Conservation (phyloP, 2,797 vertebrate genomes). For the Sus cebifrons region DNA sequence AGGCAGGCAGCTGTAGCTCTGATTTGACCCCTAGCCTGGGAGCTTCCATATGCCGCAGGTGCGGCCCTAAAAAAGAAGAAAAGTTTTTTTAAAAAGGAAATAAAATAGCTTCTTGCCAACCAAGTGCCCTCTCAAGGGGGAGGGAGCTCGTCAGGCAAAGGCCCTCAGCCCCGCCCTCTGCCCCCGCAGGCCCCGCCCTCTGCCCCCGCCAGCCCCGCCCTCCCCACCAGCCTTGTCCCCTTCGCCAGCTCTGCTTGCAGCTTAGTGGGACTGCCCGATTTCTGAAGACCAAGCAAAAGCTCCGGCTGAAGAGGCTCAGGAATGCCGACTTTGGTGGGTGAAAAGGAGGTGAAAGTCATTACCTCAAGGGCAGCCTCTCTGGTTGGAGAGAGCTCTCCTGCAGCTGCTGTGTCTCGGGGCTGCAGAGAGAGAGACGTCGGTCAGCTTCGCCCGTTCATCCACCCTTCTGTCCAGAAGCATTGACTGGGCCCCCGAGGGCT, state of each 20-base stretch:
- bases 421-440: background rate
- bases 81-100: too few species aligned
- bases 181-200: background rate
- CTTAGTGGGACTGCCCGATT: too few species aligned
- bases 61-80: too few species aligned
- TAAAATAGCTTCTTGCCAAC: background rate
- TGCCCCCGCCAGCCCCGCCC: background rate
- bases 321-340: background rate
- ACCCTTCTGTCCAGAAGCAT: background rate
- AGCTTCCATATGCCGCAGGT: too few species aligned
- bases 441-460: too few species aligned
- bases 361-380: background rate
- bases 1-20: too few species aligned
- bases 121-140: background rate
- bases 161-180: too few species aligned
- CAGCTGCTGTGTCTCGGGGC: background rate
- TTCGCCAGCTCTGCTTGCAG: background rate
- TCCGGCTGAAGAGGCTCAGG: background rate
- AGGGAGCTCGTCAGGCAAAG: background rate
- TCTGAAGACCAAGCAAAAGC: background rate
- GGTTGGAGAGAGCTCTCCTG: background rate
- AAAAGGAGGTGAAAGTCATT: too few species aligned
- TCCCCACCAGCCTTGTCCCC: background rate
- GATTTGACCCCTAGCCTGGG: too few species aligned
- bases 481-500: too few species aligned